Evolutionary conservation across 2,888 invertebrate genomes (phyloP).

Genomic region (Pterostichus madidus): DNA sequence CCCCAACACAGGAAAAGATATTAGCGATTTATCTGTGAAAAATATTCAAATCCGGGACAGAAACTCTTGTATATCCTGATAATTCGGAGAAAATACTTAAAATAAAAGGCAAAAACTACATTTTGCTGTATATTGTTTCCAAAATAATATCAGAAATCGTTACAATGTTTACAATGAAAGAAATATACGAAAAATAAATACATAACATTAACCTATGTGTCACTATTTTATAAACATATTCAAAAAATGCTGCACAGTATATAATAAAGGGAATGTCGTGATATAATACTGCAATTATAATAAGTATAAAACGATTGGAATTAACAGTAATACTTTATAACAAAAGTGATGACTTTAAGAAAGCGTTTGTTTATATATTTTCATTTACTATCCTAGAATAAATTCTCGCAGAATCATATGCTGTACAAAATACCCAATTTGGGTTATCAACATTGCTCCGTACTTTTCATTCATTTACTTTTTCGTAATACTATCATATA

Average conservation of each 20-base stretch:
- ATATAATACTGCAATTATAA: slow-evolving; percentile 46
- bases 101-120: slow-evolving; percentile 19
- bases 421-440: slow-evolving; percentile 67
- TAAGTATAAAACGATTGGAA: slow-evolving; percentile 55
- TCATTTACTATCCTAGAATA: slow-evolving; percentile 65
- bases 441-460: slow-evolving; percentile 66
- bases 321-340: slow-evolving; percentile 60
- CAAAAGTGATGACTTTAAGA: slow-evolving; percentile 66
- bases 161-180: slow-evolving; percentile 40
- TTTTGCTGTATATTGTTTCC: slow-evolving; percentile 60
- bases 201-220: slow-evolving; percentile 62
- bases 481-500: slow-evolving; percentile 65
- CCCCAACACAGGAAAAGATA: no score
- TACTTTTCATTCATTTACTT: slow-evolving; percentile 63
- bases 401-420: slow-evolving; percentile 67
- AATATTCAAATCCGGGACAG: no score
- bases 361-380: slow-evolving; percentile 64
- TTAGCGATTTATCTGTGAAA: no score
- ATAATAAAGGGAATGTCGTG: slow-evolving; percentile 52
- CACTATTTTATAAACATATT: slow-evolving; percentile 53
- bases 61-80: no score
- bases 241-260: slow-evolving; percentile 52
- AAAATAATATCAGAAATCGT: slow-evolving; percentile 66
- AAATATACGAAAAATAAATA: slow-evolving; percentile 61
- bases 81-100: neutral